Evolutionary conservation across 2,113 vertebrate species (phyloP), one percentile per base, ranked within the genome.

Genomic region (Heterochromis multidens): DNA sequence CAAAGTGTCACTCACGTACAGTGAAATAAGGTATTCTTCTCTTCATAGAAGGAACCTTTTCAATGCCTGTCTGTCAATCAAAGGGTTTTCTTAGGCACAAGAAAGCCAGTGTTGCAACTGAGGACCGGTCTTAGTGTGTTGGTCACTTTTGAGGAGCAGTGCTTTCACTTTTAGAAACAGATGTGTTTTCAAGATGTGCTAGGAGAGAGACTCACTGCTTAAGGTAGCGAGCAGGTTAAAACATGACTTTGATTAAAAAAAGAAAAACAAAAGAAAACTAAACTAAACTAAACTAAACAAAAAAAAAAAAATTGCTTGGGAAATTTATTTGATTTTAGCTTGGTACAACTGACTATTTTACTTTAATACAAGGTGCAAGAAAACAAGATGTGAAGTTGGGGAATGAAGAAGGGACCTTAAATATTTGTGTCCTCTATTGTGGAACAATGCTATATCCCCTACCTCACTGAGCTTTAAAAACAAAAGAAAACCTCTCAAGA

Each of bases 81-180:
- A 19, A 27, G 84, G 80, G 21, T 80, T 86, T 87, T 83, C 80
- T 78, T 78, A 80, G 77, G 88, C 80, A 83, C 83, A 61, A 72
- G 80, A 88, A 83, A 79, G 88, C 70, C 85, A 59, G 31, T 93
- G 91, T 89, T 87, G 90, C 49, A 77, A 79, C 63, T 81, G 77
- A 79, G 56, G 80, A 76, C 40, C 52, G 46, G 25, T 11, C 23
- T 72, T 72, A 40, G 31, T 54, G 49, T 77, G 27, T 70, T 58
- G 49, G 84, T 72, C 25, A 83, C 31, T 72, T 83, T 79, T 57
- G 12, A 46, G 37, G 40, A 79, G 57, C 35, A 19, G 17, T n/a
- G 33, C 31, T 49, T 80, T 35, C 35, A 29, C 40, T 57, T 4
- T 54, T 78, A 25, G 40, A 37, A n/a, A 4, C 21, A 72, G 3